phyloP scores from a whole-genome alignment of 2,113 vertebrate genomes.

The Siniperca knerii region DNA sequence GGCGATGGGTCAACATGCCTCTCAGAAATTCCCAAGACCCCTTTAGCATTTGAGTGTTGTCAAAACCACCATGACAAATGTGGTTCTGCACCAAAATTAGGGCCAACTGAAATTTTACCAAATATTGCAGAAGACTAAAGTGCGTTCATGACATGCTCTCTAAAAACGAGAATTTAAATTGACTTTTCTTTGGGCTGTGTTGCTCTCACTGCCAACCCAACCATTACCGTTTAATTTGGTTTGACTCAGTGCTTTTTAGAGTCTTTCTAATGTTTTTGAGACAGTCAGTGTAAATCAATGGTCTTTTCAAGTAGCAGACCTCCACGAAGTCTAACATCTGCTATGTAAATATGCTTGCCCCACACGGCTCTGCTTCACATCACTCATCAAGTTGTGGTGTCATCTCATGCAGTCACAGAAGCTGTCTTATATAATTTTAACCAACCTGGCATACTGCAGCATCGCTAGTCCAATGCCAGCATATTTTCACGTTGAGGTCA shows the following conservation, averaged over 20 bases:
- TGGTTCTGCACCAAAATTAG: slow-evolving; percentile 59
- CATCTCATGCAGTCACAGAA: slow-evolving; percentile 48
- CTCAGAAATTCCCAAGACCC: slow-evolving; percentile 53
- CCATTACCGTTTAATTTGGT: slow-evolving; percentile 57
- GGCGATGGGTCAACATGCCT: slow-evolving; percentile 44
- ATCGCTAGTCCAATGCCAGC: neutral
- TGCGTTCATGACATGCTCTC: slow-evolving; percentile 38
- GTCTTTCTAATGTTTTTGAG: slow-evolving; percentile 60
- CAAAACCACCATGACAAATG: slow-evolving; percentile 74
- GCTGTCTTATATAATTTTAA: slow-evolving; percentile 33
- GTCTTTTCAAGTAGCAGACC: slow-evolving; percentile 77
- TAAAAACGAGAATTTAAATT: slow-evolving; percentile 47
- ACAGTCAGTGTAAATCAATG: slow-evolving; percentile 66
- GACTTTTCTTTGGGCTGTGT: slow-evolving; percentile 29
- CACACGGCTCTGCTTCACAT: slow-evolving; percentile 49
- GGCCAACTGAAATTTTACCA: slow-evolving; percentile 52
- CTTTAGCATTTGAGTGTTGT: slow-evolving; percentile 46
- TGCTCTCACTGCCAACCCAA: slow-evolving; percentile 30
- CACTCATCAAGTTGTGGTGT: slow-evolving; percentile 50
- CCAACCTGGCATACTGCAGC: slow-evolving; percentile 36
- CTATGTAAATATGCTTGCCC: slow-evolving; percentile 66
- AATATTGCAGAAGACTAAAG: slow-evolving; percentile 43
- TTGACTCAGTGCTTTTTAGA: slow-evolving; percentile 54
- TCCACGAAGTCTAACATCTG: slow-evolving; percentile 80
- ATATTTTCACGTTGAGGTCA: slow-evolving; percentile 45